Evolutionary conservation across 2,888 invertebrate genomes (phyloP).

Genomic region (Brachyptera putata): DNA sequence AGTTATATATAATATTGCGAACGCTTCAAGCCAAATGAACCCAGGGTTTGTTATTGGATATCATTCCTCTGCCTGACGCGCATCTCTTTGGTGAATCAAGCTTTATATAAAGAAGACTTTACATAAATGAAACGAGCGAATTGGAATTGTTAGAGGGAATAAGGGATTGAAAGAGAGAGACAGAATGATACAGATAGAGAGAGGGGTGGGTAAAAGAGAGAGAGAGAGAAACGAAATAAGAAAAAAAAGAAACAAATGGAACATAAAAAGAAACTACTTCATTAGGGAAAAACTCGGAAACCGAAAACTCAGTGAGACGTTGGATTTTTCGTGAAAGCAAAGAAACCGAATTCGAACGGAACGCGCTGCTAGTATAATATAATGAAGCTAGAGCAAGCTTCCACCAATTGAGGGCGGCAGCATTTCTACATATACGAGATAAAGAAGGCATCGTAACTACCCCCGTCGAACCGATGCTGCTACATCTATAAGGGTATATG

Average conservation of each 20-base stretch:
- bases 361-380: slow-evolving; percentile 20
- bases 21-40: too few species aligned
- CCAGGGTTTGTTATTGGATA: too few species aligned
- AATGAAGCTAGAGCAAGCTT: slow-evolving; percentile 22
- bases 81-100: slow-evolving; percentile 20
- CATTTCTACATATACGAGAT: slow-evolving; percentile 8
- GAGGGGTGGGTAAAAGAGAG: slow-evolving; percentile 23
- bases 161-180: slow-evolving; percentile 1
- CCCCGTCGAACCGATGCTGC: background rate
- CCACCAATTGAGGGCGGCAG: background rate
- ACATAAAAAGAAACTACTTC: slow-evolving; percentile 27
- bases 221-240: slow-evolving; percentile 19
- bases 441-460: background rate
- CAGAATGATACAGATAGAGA: too few species aligned
- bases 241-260: slow-evolving; percentile 20
- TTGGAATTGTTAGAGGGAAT: slow-evolving; percentile 10
- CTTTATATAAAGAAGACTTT: slow-evolving; percentile 19
- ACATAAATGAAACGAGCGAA: slow-evolving; percentile 22
- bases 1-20: too few species aligned
- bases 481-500: background rate
- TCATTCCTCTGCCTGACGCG: too few species aligned
- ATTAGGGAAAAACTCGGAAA: slow-evolving; percentile 29
- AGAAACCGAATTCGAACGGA: slow-evolving; percentile 17
- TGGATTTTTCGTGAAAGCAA: slow-evolving; percentile 17
- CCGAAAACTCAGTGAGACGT: slow-evolving; percentile 17